phyloP scores from a whole-genome alignment of 2,797 vertebrate species.

The Menidia menidia region DNA sequence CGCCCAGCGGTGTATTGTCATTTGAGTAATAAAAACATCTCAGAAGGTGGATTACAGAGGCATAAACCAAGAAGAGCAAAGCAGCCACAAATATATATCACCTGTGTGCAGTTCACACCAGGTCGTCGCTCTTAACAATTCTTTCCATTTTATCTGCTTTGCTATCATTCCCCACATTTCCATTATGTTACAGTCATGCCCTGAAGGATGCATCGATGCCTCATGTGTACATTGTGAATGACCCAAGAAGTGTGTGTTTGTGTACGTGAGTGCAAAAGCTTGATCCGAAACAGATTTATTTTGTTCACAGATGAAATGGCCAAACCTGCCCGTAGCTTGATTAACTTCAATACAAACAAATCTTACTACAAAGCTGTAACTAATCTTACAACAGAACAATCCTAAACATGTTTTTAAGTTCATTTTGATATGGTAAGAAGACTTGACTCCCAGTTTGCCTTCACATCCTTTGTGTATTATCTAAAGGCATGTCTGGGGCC shows the following conservation, averaged over 20 bases:
- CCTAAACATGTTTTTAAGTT: too few relatives aligned
- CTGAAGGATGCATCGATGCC: background rate
- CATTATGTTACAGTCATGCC: background rate
- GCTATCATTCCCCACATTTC: background rate
- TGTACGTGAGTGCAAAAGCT: background rate
- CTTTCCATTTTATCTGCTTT: background rate
- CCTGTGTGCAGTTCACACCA: slow-evolving; percentile 38
- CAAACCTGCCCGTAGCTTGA: too few relatives aligned
- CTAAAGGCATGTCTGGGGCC: background rate
- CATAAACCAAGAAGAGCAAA: slow-evolving; percentile 35
- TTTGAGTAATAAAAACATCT: slow-evolving; percentile 60
- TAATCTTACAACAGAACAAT: too few relatives aligned
- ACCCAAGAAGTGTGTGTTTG: background rate
- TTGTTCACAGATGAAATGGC: background rate
- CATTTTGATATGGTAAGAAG: too few relatives aligned
- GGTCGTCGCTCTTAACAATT: slow-evolving; percentile 19
- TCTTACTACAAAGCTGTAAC: too few relatives aligned
- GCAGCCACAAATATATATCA: slow-evolving; percentile 22
- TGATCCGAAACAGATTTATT: background rate
- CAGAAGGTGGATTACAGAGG: slow-evolving; percentile 43
- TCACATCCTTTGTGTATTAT: background rate
- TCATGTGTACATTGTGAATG: background rate
- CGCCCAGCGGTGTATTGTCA: slow-evolving; percentile 39
- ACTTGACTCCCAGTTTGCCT: background rate
- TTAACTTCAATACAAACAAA: too few relatives aligned